Evolutionary conservation across 1,140 invertebrate genomes (phyloP).

Genomic region (Brachystomella parvula): DNA sequence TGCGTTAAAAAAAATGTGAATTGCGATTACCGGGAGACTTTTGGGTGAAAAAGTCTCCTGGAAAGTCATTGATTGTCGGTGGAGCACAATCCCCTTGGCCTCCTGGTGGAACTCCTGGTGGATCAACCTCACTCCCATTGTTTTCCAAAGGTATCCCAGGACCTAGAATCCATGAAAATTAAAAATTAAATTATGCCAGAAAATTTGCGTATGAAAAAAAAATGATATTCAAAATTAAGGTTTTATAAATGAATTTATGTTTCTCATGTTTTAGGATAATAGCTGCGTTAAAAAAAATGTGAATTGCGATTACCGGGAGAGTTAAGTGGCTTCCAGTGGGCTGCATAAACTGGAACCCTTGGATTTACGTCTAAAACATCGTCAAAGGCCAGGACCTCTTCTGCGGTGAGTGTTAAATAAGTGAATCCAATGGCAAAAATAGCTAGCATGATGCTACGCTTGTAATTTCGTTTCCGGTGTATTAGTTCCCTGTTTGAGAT

Average conservation of each 20-base stretch:
- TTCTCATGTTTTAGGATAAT: too few species aligned
- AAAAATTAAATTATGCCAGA: not conserved
- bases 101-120: not conserved
- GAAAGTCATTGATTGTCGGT: conserved; percentile 77
- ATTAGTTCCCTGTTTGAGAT: not conserved
- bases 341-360: not conserved
- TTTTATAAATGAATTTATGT: not conserved
- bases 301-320: too few species aligned
- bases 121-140: not conserved
- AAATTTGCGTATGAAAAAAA: not conserved
- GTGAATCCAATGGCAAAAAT: not conserved
- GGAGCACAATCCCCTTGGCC: conserved; percentile 61
- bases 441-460: not conserved
- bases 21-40: too few species aligned
- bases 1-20: too few species aligned
- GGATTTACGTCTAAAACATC: not conserved
- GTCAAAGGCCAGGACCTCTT: not conserved
- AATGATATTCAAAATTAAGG: not conserved
- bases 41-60: conserved; percentile 67
- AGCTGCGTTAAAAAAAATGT: too few species aligned
- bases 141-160: not conserved
- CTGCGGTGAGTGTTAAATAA: not conserved
- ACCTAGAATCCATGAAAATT: not conserved
- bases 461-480: not conserved
- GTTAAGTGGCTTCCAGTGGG: conserved; percentile 36